Base-by-base conservation (phyloP, 2,113 vertebrate genomes). In the Pomatorhinus ruficollis region DNA sequence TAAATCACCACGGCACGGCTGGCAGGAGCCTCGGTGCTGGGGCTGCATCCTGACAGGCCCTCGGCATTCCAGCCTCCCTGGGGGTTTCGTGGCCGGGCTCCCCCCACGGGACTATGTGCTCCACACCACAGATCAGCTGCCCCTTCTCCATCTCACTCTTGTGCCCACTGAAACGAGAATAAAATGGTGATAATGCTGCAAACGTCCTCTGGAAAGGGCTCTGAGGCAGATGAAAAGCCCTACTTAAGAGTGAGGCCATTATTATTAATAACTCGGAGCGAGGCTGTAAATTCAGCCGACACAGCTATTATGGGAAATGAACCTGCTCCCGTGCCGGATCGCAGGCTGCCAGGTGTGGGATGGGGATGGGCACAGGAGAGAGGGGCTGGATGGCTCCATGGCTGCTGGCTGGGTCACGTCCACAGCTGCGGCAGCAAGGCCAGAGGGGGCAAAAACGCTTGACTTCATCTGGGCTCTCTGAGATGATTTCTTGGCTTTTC, bases 71-170 rank as follows among this genome's bases (percentile, higher is more conserved):
- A 6, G 30, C 63, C 24, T 68, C 50, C 30, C 49, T 0, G 2
- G 66, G 69, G 70, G 3, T 1, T 33, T 25, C 0, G 0, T 5
- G n/a, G 39, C 35, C 0, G 1, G 13, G 54, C 30, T 87, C 30
- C 45, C 78, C 0, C 70, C 0, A 0, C 0, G 9, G 70, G 49
- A 16, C 9, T 6, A 0, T 3, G 16, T 0, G 0, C 39, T 40
- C 56, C 74, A 7, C 49, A 5, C 13, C 82, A n/a, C 4, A 0
- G 37, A 65, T 44, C 3, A 1, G 44, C 89, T 8, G 0, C 66
- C 64, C 66, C 71, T 93, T 82, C 84, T 54, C 61, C 4, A 7
- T 81, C 64, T 91, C 83, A 1, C 33, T 70, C 81, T 91, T 11
- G 83, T 82, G 84, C 88, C 82, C 5, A 3, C 30, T 88, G 89